phyloP scores from a whole-genome alignment of 2,113 vertebrate species.

The Entomyzon cyanotis region DNA sequence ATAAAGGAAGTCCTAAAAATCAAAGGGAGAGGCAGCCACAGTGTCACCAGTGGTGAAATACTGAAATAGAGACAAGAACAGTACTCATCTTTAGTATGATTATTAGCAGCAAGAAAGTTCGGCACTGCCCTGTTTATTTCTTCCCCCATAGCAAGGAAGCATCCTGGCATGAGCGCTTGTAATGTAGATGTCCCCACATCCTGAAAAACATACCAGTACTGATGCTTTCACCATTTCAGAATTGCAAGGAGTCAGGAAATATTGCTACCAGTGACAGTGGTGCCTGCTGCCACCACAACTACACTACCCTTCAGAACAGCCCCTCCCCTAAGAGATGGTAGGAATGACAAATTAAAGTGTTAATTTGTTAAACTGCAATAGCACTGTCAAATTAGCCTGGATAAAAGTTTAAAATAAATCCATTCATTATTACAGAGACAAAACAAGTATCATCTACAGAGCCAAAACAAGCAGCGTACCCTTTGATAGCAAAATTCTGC shows the following conservation, averaged over 20 bases:
- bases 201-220: neutral
- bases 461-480: neutral
- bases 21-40: neutral
- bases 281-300: neutral
- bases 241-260: neutral
- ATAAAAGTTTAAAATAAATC: slow-evolving; percentile 44
- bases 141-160: neutral
- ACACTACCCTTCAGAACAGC: neutral
- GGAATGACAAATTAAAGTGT: slow-evolving; percentile 33
- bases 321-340: neutral
- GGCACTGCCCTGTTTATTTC: neutral
- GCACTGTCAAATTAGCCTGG: slow-evolving; percentile 27
- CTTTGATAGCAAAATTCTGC: neutral
- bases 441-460: neutral
- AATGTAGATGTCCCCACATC: neutral
- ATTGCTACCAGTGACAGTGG: neutral
- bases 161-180: neutral
- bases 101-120: neutral
- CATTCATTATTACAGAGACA: neutral
- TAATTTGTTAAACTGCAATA: slow-evolving; percentile 48
- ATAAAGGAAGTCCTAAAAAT: neutral
- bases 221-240: neutral
- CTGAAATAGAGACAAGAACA: neutral
- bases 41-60: neutral
- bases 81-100: rapidly evolving